These are phyloP conservation scores for Bibio marci DNA, from an alignment of 2,888 invertebrate species.

Conservation along the genomic window DNA sequence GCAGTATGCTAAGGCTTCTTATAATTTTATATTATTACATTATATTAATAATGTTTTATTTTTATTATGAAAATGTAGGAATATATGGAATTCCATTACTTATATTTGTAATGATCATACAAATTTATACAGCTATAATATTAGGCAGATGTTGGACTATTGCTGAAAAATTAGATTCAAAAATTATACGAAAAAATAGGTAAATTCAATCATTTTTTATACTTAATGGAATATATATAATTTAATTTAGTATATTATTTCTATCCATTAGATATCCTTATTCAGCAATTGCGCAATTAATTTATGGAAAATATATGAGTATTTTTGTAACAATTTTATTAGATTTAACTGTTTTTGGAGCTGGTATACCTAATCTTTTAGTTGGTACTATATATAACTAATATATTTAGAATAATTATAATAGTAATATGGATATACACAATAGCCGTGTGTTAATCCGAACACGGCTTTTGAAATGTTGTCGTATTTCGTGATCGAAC, in stretches of 20 bases:
- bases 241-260: background rate
- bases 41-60: too few relatives aligned
- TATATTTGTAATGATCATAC: slow-evolving; percentile 44
- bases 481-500: too few relatives aligned
- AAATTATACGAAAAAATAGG: slow-evolving; percentile 42
- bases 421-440: background rate
- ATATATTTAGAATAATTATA: background rate
- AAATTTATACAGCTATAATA: slow-evolving; percentile 66
- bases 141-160: slow-evolving; percentile 70
- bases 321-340: slow-evolving; percentile 48
- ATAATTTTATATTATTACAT: too few relatives aligned
- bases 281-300: slow-evolving; percentile 64
- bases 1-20: too few relatives aligned
- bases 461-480: too few relatives aligned
- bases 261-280: slow-evolving; percentile 52
- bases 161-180: slow-evolving; percentile 50
- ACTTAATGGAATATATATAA: background rate
- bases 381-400: slow-evolving; percentile 36
- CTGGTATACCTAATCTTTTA: slow-evolving; percentile 62
- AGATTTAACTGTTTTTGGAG: slow-evolving; percentile 58
- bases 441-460: too few relatives aligned
- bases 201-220: slow-evolving; percentile 11
- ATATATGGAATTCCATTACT: slow-evolving; percentile 53
- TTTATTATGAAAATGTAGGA: too few relatives aligned
- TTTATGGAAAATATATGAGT: slow-evolving; percentile 47